Conservation (phyloP, 2,888 invertebrate species). For the Acronicta leporina region DNA sequence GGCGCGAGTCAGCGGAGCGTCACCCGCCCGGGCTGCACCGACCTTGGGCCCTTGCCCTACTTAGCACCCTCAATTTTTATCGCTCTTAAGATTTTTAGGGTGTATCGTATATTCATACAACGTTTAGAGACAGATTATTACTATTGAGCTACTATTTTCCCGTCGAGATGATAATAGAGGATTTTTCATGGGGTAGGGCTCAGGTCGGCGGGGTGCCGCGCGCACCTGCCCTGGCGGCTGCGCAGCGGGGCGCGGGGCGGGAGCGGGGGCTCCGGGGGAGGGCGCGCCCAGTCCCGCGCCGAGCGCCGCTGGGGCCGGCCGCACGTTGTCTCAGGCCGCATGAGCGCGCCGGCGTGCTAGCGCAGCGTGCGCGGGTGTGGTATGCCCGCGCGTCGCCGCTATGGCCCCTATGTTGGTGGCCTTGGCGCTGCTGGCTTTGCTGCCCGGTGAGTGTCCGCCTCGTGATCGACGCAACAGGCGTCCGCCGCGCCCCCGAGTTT, state of each 20-base stretch:
- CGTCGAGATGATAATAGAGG: slow-evolving; percentile 58
- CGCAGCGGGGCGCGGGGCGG: slow-evolving; percentile 65
- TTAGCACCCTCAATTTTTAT: slow-evolving; percentile 58
- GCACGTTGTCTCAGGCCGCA: slow-evolving; percentile 76
- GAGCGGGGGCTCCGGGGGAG: slow-evolving; percentile 63
- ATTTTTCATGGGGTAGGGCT: slow-evolving; percentile 65
- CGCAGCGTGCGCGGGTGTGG: slow-evolving; percentile 88
- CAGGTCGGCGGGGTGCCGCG: slow-evolving; percentile 64
- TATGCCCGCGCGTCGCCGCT: slow-evolving; percentile 87
- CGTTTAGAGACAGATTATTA: slow-evolving; percentile 34
- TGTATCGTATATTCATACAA: slow-evolving; percentile 26
- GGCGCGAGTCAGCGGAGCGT: slow-evolving; percentile 58
- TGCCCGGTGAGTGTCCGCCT: slow-evolving; percentile 83
- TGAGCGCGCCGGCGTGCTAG: slow-evolving; percentile 87
- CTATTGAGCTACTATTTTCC: slow-evolving; percentile 56
- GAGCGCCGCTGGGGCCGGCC: slow-evolving; percentile 84
- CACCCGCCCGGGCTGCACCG: slow-evolving; percentile 72
- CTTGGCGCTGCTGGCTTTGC: slow-evolving; percentile 84
- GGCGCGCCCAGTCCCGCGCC: slow-evolving; percentile 83
- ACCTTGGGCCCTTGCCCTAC: slow-evolving; percentile 78
- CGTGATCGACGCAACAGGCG: slow-evolving; percentile 80
- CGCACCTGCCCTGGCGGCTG: slow-evolving; percentile 76
- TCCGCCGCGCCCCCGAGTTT: slow-evolving; percentile 77
- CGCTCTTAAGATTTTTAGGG: slow-evolving; percentile 36
- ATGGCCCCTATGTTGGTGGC: slow-evolving; percentile 85